phyloP scores from a whole-genome alignment of 1,140 invertebrate genomes.

The Babylonia areolata region DNA sequence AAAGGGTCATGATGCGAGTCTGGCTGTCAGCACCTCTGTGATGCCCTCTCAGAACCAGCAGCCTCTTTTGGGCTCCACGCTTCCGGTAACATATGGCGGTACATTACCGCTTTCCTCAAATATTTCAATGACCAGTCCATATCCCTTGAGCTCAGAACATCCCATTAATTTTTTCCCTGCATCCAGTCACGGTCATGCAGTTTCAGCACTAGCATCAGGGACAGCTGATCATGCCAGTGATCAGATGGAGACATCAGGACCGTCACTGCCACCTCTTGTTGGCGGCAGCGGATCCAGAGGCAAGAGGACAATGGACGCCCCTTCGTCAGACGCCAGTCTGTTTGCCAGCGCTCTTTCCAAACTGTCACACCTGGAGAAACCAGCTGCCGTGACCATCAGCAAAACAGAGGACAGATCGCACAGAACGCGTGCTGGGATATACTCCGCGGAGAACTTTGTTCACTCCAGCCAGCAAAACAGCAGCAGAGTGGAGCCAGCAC shows the following conservation, averaged over 20 bases:
- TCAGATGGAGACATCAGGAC: neutral
- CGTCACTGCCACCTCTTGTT: neutral
- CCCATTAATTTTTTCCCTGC: neutral
- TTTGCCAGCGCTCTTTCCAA: constrained; percentile 25
- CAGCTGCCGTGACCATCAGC: constrained; percentile 1
- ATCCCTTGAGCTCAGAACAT: neutral
- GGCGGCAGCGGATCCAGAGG: constrained; percentile 26
- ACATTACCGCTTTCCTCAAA: too few relatives aligned
- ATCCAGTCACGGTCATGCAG: neutral
- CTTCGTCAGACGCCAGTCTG: constrained; percentile 24
- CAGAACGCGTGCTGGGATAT: constrained; percentile 55
- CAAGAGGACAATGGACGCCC: neutral
- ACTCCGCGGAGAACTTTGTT: constrained; percentile 73
- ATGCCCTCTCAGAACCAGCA: neutral
- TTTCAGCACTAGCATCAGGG: neutral
- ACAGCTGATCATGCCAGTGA: neutral
- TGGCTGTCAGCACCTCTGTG: too few relatives aligned
- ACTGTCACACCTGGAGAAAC: constrained; percentile 40
- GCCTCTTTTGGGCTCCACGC: neutral
- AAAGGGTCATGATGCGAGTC: too few relatives aligned
- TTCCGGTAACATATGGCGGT: too few relatives aligned
- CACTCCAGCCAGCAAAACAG: constrained; percentile 36
- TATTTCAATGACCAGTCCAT: neutral
- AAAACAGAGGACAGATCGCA: constrained; percentile 27
- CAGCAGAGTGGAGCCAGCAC: neutral